These are phyloP conservation scores for Atrina japonica DNA, from an alignment of 2,888 invertebrate genomes.

Conservation along the genomic window DNA sequence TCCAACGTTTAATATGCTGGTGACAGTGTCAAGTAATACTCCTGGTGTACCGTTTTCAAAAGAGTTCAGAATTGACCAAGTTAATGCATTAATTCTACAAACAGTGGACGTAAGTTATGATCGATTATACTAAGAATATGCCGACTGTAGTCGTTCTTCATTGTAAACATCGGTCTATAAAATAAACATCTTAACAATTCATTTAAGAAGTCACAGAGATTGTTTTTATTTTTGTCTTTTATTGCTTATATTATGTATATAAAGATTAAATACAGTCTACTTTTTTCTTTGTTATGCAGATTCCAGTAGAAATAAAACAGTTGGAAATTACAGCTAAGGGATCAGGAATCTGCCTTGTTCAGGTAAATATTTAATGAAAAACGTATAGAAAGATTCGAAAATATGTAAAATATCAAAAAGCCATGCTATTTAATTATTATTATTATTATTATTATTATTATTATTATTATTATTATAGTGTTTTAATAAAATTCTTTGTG, in stretches of 20 bases:
- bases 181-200: background rate
- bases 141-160: background rate
- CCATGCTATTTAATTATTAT: too few relatives aligned
- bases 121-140: background rate
- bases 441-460: too few relatives aligned
- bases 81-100: constrained; percentile 76
- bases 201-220: background rate
- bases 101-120: constrained; percentile 68
- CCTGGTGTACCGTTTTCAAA: constrained; percentile 36
- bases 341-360: constrained; percentile 62
- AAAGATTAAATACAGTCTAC: background rate
- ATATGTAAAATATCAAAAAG: too few relatives aligned
- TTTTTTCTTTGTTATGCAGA: constrained; percentile 42
- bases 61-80: constrained; percentile 56
- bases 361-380: constrained; percentile 50
- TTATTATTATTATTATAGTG: background rate
- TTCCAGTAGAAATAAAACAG: constrained; percentile 51
- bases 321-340: constrained; percentile 61
- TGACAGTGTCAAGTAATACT: constrained; percentile 40
- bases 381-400: background rate
- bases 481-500: background rate
- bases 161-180: too few relatives aligned
- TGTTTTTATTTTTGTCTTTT: background rate
- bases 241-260: background rate
- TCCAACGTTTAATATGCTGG: constrained; percentile 49